Base-by-base conservation (phyloP, 2,797 vertebrate species). In the Tinamus major region DNA sequence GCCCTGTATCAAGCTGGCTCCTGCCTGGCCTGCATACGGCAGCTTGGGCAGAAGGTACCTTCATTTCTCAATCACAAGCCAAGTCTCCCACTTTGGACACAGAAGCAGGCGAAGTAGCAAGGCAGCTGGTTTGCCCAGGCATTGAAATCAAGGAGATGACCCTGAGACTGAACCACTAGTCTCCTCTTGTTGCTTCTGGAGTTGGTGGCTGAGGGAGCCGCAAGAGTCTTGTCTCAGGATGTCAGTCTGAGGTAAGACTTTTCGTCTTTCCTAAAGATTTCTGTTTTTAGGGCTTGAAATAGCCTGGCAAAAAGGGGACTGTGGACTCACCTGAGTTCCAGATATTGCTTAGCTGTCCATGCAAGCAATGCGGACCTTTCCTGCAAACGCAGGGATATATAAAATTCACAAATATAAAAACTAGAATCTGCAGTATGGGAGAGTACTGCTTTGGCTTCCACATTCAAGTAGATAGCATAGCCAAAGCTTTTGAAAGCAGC, bases 401-500 rank as follows among this genome's bases (percentile, higher is more conserved):
- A 12, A 41, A 35, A 53, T n/a, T 56, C 14, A 27, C 31, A 55
- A 20, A 71, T 24, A 58, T 8, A 19, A 23, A 67, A 48, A 48
- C 18, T 26, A 13, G 16, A 37, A 68, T 41, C 51, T 64, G 37
- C 33, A 41, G 31, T 44, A 27, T 27, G 58, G 48, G 35, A 63
- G 7, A 1, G 41, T 19, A 0, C 29, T 77, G 65, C 81, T 93
- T 95, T 81, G 84, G 46, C 62, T 78, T 92, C 87, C 95, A 96
- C 96, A 81, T 95, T 97, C 86, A 72, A 92, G 95, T 94, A 91
- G 85, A 84, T 31, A 80, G 95, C 94, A 92, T 63, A 95, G 85
- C 80, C 89, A 61, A 88, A 92, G 94, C 95, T 94, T 95, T 95
- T 95, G 94, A 93, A 95, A 94, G 88, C 93, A 95, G 97, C 95